phyloP scores from a whole-genome alignment of 2,113 vertebrate genomes.

The Gallinago undulata region DNA sequence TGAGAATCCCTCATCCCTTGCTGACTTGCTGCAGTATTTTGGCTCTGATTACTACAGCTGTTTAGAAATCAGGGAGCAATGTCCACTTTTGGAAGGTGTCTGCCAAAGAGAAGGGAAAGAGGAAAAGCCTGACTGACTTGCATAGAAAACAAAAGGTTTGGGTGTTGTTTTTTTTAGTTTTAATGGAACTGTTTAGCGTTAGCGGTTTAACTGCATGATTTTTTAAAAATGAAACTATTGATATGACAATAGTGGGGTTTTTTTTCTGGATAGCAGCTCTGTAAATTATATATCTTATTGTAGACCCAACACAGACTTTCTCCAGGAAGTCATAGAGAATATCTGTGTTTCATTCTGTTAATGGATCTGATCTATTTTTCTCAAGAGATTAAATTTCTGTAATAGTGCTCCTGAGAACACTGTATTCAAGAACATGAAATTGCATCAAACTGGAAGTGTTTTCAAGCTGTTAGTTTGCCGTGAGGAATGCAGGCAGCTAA shows the following conservation, averaged over 20 bases:
- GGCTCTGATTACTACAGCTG: not conserved
- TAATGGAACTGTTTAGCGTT: not conserved
- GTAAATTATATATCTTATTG: not conserved
- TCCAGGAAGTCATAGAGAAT: not conserved
- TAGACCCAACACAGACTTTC: not conserved
- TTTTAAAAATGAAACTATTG: not conserved
- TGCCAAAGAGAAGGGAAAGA: not conserved
- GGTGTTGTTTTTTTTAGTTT: not conserved
- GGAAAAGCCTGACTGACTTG: not conserved
- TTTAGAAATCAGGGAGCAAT: not conserved
- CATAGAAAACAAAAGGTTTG: not conserved
- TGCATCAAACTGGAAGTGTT: not conserved
- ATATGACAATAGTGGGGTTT: not conserved
- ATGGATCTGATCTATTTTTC: conserved; percentile 21
- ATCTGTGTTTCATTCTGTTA: not conserved
- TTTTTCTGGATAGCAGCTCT: not conserved
- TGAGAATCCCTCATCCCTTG: not conserved
- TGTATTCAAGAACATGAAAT: conserved; percentile 8
- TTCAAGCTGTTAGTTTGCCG: not conserved
- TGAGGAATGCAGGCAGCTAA: not conserved
- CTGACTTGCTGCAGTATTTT: not conserved
- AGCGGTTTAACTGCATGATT: not conserved
- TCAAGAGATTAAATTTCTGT: conserved; percentile 29
- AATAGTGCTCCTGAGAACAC: not conserved
- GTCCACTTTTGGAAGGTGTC: not conserved